Base-by-base conservation (phyloP, 2,888 invertebrate genomes). In the Ophion slaviceki region DNA sequence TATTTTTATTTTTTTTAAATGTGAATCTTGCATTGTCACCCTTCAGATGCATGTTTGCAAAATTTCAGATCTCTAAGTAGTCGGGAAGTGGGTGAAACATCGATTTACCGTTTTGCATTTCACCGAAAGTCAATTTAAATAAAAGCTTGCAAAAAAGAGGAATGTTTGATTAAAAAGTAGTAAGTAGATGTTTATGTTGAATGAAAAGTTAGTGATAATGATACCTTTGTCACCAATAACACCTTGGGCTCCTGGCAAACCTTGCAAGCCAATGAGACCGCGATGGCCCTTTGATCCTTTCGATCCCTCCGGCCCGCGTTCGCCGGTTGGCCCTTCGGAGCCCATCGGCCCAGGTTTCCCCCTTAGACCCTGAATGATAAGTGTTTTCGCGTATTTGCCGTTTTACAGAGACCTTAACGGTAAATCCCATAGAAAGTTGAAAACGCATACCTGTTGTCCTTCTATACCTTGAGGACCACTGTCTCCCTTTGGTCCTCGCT, bases 231-330 rank as follows among this genome's bases (percentile, higher is more conserved):
- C 97, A 24, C 97, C 97, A 76, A 94, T 92, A 8, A 95, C 92
- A 10, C 97, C 97, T 7, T 95, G 95, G 0, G 95, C 93, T 11
- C 98, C 98, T 0, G 96, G 95, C 90, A 97, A 94, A 28, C 98
- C 98, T 90, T 97, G 97, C 57, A 98, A 93, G 7, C 98, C 98
- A 87, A 96, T 96, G 62, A 98, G 94, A n/a, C 98, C 98, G 62
- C 97, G 95, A 91, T 98, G 98, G 8, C 98, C 98, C 92, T 97
- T 98, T 2, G 95, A 94, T 32, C 98, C 98, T 91, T 96, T 96
- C 1, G 95, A 94, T 2, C 98, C 98, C 66, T 89, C 91, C 40
- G 89, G 88, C 17, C 91, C 92, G 57, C 93, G 93, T 40, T 95
- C 95, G 40, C 96, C 96, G 89, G 97, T 97, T 0, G 94, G 91